Conservation (phyloP, 2,888 invertebrate species). For the Drosophila sordidapex region DNA sequence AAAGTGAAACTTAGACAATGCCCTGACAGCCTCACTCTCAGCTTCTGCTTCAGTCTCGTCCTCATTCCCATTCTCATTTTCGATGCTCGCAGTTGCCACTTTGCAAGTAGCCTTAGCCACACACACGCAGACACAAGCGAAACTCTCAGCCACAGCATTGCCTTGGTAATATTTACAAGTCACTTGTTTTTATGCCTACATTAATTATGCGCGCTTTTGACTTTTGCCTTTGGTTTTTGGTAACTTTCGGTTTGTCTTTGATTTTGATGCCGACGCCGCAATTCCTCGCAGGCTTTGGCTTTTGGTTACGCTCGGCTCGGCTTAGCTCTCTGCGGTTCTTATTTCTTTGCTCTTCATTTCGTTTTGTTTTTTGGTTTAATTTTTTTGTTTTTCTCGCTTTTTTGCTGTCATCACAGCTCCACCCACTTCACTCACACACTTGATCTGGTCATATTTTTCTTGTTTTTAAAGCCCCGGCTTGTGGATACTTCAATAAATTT, state of each 20-base stretch:
- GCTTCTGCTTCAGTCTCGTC: constrained; percentile 14
- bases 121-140: constrained; percentile 15
- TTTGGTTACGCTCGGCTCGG: constrained; percentile 46
- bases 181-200: constrained; percentile 82
- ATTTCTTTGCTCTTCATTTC: constrained; percentile 12
- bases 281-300: constrained; percentile 62
- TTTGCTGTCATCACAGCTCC: constrained; percentile 40
- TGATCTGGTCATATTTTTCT: constrained; percentile 47
- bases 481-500: constrained; percentile 46
- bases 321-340: constrained; percentile 11
- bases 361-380: constrained; percentile 3
- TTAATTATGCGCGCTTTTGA: constrained; percentile 78
- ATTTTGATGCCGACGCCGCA: constrained; percentile 70
- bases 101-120: constrained; percentile 64
- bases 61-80: constrained; percentile 13
- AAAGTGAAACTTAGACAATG: constrained; percentile 70
- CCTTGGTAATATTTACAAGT: constrained; percentile 80
- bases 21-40: constrained; percentile 27
- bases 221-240: constrained; percentile 64
- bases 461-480: constrained; percentile 48
- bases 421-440: constrained; percentile 28
- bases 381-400: constrained; percentile 7
- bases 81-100: constrained; percentile 50
- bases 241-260: constrained; percentile 68
- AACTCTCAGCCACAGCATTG: constrained; percentile 59